Percentiles rank a stretch among this genome's conserved stretches.
phyloP scores from a whole-genome alignment of 2,888 invertebrate species.

The Caenorhabditis afra region DNA sequence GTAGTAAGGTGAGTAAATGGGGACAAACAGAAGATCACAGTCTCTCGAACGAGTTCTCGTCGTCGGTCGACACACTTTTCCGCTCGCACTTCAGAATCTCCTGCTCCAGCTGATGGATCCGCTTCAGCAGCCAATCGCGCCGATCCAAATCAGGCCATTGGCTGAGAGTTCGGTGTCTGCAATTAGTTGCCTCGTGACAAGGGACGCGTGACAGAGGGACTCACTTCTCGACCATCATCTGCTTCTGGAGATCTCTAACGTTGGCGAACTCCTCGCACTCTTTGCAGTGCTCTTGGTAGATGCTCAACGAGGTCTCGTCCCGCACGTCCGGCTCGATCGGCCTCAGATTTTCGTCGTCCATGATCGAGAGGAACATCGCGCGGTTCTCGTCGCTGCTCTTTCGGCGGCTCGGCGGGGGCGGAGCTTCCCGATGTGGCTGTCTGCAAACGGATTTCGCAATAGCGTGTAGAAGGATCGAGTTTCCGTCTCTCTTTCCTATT shows the following conservation, averaged over 20 bases:
- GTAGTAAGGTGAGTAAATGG: slow-evolving; percentile 1
- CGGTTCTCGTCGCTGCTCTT: slow-evolving; percentile 28
- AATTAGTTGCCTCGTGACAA: no score
- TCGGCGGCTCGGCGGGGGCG: slow-evolving; percentile 15
- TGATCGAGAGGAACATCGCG: slow-evolving; percentile 1
- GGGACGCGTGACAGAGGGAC: no score
- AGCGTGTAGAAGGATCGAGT: no score
- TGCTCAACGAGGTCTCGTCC: slow-evolving; percentile 24
- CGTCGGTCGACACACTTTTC: slow-evolving; percentile 21
- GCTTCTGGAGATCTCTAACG: slow-evolving; percentile 17
- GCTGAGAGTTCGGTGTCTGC: slow-evolving; percentile 31
- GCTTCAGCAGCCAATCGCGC: slow-evolving; percentile 28
- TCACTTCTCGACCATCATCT: slow-evolving; percentile 40
- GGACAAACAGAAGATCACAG: slow-evolving; percentile 10
- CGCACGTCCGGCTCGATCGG: slow-evolving; percentile 44
- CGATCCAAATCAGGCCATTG: slow-evolving; percentile 26
- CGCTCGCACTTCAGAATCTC: slow-evolving; percentile 29
- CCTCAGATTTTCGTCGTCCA: slow-evolving; percentile 21
- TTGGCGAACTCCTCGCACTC: slow-evolving; percentile 13
- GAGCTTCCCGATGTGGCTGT: slow-evolving; percentile 34
- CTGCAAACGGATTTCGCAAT: slow-evolving; percentile 11
- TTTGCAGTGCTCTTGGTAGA: slow-evolving; percentile 40
- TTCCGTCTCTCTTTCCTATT: neutral
- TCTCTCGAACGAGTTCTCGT: slow-evolving; percentile 19
- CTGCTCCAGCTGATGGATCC: slow-evolving; percentile 32